Base-by-base conservation (phyloP, 2,888 invertebrate genomes). In the Mythimna ferrago region DNA sequence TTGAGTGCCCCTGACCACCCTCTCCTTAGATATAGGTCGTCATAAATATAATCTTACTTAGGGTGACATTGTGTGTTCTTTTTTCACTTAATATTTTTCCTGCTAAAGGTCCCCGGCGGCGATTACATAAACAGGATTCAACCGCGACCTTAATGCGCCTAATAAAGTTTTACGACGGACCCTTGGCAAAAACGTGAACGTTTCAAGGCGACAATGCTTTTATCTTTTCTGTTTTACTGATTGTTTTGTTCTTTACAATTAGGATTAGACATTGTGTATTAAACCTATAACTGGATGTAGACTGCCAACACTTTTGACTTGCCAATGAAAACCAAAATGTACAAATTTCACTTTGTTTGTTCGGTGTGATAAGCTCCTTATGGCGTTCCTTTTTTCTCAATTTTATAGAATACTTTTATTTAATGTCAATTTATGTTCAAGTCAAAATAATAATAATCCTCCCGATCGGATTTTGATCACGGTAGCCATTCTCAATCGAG, bases 61-160 rank as follows among this genome's bases (percentile, higher is more conserved):
- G 92, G 92, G 92, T 91, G 93, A 93, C 93, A 91, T 92, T 93
- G 92, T 93, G 93, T 94, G 92, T 94, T 92, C 92, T 93, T 94
- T 95, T 95, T 95, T 94, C 95, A 96, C 95, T 95, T 95, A 95
- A 95, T 96, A 95, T 96, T 95, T 95, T 95, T 93, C 92, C 91
- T 92, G 92, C 88, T 93, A 94, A 94, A 95, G 95, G 95, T 95
- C 94, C 93, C 95, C 91, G 90, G 91, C 93, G 95, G 93, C 95
- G 95, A 96, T 96, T 96, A 96, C 96, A 96, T 95, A 96, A 95
- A 96, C 95, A 96, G 95, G 95, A 95, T 95, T 95, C 95, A 95
- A 95, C 95, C 94, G 93, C 94, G 95, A 95, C 95, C 96, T 94
- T 96, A 95, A 96, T 95, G 94, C 93, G 94, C 91, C 94, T 96